Percentiles rank a stretch among this genome's conserved stretches.
These are phyloP conservation scores for Tenthredo scrophulariae DNA, from an alignment of 2,888 invertebrate genomes.

Conservation along the genomic window DNA sequence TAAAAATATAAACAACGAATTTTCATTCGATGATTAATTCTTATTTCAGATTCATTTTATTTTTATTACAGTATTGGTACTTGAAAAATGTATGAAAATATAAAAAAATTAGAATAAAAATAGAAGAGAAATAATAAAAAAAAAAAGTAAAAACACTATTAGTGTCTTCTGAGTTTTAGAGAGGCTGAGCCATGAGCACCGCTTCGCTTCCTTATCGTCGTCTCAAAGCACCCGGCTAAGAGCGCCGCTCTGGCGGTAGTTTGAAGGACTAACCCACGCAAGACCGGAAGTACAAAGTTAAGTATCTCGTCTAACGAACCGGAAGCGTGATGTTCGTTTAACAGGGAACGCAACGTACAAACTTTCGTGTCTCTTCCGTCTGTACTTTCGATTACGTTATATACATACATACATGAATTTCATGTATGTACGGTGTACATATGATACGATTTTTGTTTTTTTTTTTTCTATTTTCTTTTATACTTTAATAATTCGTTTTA, in stretches of 20 bases:
- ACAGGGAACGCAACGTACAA: slow-evolving; percentile 31
- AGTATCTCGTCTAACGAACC: slow-evolving; percentile 51
- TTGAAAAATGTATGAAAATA: no score
- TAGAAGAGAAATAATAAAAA: background rate
- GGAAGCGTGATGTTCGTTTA: slow-evolving; percentile 41
- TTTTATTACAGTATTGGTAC: no score
- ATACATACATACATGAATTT: no score
- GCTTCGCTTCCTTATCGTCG: slow-evolving; percentile 27
- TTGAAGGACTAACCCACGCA: background rate
- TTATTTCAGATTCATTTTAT: no score
- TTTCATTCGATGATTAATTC: no score
- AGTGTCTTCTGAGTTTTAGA: background rate
- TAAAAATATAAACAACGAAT: no score
- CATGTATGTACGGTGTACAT: no score
- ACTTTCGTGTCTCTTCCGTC: slow-evolving; percentile 1
- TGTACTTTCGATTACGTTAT: no score
- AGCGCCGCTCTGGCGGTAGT: slow-evolving; percentile 48
- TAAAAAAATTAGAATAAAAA: background rate
- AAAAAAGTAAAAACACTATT: background rate
- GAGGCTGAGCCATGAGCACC: background rate
- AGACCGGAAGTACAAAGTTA: slow-evolving; percentile 51
- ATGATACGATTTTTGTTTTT: background rate
- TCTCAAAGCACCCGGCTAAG: slow-evolving; percentile 25
- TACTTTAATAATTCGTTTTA: no score
- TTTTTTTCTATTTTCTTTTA: background rate